These are phyloP conservation scores for Oceanites oceanicus DNA, from an alignment of 2,113 vertebrate genomes.

Conservation along the genomic window DNA sequence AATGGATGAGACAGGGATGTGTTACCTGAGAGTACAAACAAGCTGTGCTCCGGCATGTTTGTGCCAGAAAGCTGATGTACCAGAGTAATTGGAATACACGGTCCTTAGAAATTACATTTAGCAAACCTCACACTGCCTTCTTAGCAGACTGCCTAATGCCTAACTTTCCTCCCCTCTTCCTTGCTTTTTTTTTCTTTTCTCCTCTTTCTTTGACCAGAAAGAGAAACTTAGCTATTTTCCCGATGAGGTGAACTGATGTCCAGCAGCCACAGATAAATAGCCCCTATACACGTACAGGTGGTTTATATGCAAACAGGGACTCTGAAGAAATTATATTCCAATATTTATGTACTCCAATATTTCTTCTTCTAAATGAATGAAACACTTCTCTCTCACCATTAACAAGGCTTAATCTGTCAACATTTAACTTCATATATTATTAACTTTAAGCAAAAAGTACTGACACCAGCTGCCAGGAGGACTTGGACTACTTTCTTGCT, in stretches of 20 bases:
- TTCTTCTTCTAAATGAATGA: not conserved
- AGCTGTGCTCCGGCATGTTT: not conserved
- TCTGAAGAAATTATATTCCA: not conserved
- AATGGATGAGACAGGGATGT: not conserved
- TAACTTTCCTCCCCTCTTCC: not conserved
- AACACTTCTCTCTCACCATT: not conserved
- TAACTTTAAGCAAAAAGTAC: not conserved
- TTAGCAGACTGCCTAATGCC: not conserved
- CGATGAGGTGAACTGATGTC: not conserved
- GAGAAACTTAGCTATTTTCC: not conserved
- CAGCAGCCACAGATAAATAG: not conserved
- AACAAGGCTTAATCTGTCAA: not conserved
- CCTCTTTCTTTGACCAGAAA: not conserved
- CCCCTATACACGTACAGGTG: accelerated
- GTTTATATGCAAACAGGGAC: not conserved
- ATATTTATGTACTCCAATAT: not conserved
- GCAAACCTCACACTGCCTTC: not conserved
- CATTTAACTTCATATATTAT: not conserved
- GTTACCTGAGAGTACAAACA: not conserved
- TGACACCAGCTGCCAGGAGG: not conserved
- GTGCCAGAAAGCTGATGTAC: not conserved
- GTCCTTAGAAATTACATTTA: not conserved
- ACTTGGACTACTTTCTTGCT: not conserved
- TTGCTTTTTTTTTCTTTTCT: not conserved
- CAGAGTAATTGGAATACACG: not conserved